Conservation (phyloP, 1,140 invertebrate genomes). For the Tetramorium alpestre region DNA sequence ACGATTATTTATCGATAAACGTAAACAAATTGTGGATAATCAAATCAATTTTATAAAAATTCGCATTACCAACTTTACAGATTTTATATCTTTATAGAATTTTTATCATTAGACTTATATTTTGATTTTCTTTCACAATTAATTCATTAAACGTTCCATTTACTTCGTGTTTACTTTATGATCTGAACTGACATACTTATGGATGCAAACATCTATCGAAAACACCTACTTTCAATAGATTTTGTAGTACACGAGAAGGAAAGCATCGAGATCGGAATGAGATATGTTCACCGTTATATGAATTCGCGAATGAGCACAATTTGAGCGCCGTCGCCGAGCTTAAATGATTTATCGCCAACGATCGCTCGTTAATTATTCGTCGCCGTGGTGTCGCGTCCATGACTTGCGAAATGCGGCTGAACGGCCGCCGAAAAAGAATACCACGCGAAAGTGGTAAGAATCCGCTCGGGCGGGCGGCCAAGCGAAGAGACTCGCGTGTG, state of each 20-base stretch:
- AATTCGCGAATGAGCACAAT: constrained; percentile 23
- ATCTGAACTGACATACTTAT: background rate
- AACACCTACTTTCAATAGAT: constrained; percentile 23
- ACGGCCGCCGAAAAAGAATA: constrained; percentile 29
- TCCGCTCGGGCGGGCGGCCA: constrained; percentile 60
- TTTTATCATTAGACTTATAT: background rate
- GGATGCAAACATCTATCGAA: background rate
- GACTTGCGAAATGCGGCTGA: constrained; percentile 44
- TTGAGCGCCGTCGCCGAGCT: background rate
- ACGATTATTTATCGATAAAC: too few species aligned
- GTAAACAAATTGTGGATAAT: too few species aligned
- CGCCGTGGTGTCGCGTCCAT: background rate
- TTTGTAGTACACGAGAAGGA: background rate
- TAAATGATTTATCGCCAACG: constrained; percentile 54
- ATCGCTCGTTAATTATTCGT: constrained; percentile 50
- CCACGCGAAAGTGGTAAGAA: constrained; percentile 46
- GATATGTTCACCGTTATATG: constrained; percentile 10
- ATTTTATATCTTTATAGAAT: background rate
- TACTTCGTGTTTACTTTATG: background rate
- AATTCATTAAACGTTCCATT: background rate
- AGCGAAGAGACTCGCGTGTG: constrained; percentile 26
- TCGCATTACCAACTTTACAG: too few species aligned
- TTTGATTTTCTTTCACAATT: background rate
- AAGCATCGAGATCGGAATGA: constrained; percentile 18
- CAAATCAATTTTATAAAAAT: too few species aligned